Evolutionary conservation across 2,888 invertebrate genomes (phyloP).

Genomic region (Spilosoma lubricipeda): DNA sequence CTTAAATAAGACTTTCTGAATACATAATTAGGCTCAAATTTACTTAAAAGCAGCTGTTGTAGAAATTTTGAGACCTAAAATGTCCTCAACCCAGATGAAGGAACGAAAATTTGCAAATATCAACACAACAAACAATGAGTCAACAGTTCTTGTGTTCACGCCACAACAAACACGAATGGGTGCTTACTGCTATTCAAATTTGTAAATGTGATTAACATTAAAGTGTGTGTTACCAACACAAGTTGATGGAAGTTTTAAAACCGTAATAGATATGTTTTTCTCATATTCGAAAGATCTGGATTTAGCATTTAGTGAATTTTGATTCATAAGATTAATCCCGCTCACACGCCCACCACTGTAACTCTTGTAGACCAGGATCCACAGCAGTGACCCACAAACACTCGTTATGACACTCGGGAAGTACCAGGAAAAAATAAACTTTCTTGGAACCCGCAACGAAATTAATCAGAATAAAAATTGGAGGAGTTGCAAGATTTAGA

Average conservation of each 20-base stretch:
- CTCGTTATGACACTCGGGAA: too few relatives aligned
- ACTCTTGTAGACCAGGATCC: too few relatives aligned
- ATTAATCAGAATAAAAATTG: too few relatives aligned
- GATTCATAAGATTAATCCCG: too few relatives aligned
- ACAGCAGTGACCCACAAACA: too few relatives aligned
- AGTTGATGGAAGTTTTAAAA: not conserved
- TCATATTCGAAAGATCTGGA: not conserved
- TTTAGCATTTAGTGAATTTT: not conserved
- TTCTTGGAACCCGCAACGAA: too few relatives aligned
- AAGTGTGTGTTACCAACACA: not conserved
- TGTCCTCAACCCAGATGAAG: constrained; percentile 47
- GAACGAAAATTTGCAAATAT: constrained; percentile 57
- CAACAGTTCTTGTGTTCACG: constrained; percentile 51
- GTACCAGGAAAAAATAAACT: too few relatives aligned
- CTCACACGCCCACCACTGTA: too few relatives aligned
- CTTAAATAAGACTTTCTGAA: constrained; percentile 32
- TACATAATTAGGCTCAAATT: constrained; percentile 39
- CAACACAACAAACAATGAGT: constrained; percentile 58
- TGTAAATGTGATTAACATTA: not conserved
- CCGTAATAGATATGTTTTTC: not conserved
- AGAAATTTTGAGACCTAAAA: constrained; percentile 52
- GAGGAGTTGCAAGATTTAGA: too few relatives aligned
- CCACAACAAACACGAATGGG: constrained; percentile 42
- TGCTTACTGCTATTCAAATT: constrained; percentile 20
- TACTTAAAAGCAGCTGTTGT: constrained; percentile 34